Evolutionary conservation across 2,888 invertebrate genomes (phyloP).

Genomic region (Monochamus alternatus): DNA sequence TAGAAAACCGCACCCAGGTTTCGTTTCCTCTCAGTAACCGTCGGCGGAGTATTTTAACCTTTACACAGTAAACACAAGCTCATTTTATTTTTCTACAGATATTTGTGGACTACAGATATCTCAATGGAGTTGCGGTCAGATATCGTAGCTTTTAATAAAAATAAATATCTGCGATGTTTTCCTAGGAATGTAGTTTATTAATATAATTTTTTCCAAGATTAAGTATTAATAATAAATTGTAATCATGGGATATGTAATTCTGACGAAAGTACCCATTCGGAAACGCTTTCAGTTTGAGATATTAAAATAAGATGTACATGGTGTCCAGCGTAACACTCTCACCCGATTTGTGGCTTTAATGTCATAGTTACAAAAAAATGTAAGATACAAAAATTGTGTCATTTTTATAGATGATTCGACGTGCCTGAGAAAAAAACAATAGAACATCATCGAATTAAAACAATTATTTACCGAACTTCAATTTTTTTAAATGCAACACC

Average conservation of each 20-base stretch:
- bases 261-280: too few relatives aligned
- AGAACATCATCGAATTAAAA: too few relatives aligned
- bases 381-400: too few relatives aligned
- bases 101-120: slow-evolving; percentile 12
- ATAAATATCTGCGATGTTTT: neutral
- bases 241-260: neutral
- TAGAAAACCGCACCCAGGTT: slow-evolving; percentile 62
- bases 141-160: neutral
- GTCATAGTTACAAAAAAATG: too few relatives aligned
- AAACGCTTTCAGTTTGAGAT: too few relatives aligned
- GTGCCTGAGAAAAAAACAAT: too few relatives aligned
- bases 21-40: slow-evolving; percentile 57
- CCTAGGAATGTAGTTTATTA: neutral
- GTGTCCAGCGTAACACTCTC: too few relatives aligned
- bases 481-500: too few relatives aligned
- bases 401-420: too few relatives aligned
- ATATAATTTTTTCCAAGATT: neutral
- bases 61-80: slow-evolving; percentile 36
- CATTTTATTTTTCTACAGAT: slow-evolving; percentile 24
- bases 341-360: too few relatives aligned
- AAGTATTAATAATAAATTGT: neutral
- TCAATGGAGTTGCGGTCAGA: slow-evolving; percentile 14
- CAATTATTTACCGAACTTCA: too few relatives aligned
- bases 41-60: slow-evolving; percentile 52
- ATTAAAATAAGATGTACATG: too few relatives aligned